Base-by-base conservation (phyloP, 64 coral and sea anemone genomes). In the Montipora efflorescens region DNA sequence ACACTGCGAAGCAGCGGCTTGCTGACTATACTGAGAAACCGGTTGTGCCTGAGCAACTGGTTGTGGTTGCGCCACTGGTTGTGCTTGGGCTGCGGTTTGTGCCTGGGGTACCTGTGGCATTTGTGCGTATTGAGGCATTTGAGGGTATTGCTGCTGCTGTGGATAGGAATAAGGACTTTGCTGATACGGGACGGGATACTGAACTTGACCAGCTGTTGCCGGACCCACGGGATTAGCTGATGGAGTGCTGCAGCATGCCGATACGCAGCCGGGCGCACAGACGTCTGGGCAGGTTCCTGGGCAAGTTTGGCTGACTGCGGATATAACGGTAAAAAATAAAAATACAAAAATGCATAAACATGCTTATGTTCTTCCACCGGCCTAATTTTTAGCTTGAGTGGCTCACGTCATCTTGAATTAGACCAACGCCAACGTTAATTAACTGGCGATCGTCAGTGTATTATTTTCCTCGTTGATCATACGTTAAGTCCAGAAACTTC, bases 271-370 rank as follows among this genome's bases (percentile, higher is more conserved):
- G 1, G 92, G 92, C 16, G 92, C 92, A 61, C 92, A 93, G 16
- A 93, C 64, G 72, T 93, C 92, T 47, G 92, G 92, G 43, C 92
- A 93, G 8, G 53, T 9, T 45, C 92, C 92, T 45, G 75, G 59
- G 18, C 92, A 93, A 12, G 81, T 87, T 68, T 93, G 91, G 48
- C 58, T 67, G 7, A 79, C 87, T 89, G 25, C 15, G 15, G 52
- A 15, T 0, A 7, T 45, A n/a, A 62, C 0, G 11, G 53, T 57
- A 49, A 20, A 45, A 9, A 52, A 52, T 25, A 87, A 50, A 74
- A 71, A 84, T 4, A 36, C 8, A 83, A 3, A 3, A 3, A 49
- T 25, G 48, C 1, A 23, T 64, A 16, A 15, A 64, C 61, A 0
- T 12, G 11, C 53, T 57, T 57, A 11, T 8, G 53, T 57, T 57